Percentiles rank a stretch among this genome's conserved stretches.
phyloP scores from a whole-genome alignment of 2,888 invertebrate genomes.

The Philopedon plagiatum region DNA sequence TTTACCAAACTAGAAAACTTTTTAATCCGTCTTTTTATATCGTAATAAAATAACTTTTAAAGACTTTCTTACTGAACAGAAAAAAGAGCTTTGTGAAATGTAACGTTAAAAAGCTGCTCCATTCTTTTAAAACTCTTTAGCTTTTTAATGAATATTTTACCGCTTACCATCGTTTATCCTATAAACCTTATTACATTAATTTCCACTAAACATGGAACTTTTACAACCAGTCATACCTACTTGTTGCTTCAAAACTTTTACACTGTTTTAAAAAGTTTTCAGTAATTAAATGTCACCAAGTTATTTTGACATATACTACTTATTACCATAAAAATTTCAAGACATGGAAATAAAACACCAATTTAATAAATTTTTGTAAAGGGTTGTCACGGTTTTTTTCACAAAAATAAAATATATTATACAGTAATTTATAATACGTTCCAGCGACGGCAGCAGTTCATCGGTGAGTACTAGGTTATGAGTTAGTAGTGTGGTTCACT shows the following conservation, averaged over 20 bases:
- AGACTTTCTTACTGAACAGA: not conserved
- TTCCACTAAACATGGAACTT: not conserved
- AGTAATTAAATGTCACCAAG: too few species aligned
- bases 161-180: not conserved
- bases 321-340: too few species aligned
- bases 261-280: not conserved
- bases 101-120: not conserved
- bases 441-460: too few species aligned
- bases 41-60: not conserved
- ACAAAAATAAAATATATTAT: too few species aligned
- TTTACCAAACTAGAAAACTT: not conserved
- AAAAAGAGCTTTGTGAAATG: not conserved
- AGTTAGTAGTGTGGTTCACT: too few species aligned
- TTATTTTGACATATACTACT: too few species aligned
- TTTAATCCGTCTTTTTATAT: not conserved
- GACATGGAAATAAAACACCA: too few species aligned
- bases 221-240: not conserved
- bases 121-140: not conserved
- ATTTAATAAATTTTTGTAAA: too few species aligned
- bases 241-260: not conserved
- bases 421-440: too few species aligned
- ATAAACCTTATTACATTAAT: conserved; percentile 1
- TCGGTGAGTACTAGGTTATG: too few species aligned
- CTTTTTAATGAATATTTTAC: conserved; percentile 3
- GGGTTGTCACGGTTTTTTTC: too few species aligned